phyloP scores from a whole-genome alignment of 92 coral and sea anemone genomes.

The Actinernus sp. region DNA sequence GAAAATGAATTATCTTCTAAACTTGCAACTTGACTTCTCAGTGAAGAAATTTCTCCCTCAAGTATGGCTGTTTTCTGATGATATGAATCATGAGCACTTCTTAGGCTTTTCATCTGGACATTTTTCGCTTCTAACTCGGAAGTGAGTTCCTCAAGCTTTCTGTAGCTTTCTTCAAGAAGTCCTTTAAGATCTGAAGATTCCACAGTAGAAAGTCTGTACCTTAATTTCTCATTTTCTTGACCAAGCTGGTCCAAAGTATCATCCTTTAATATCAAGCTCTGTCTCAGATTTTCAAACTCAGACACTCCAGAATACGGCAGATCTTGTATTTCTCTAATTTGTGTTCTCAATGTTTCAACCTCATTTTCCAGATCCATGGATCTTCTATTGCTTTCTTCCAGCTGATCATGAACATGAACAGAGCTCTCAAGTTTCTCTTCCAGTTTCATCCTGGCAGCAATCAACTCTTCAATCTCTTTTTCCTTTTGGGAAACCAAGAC shows the following conservation, averaged over 20 bases:
- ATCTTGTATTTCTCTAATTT: slow-evolving; percentile 56
- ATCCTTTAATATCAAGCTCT: slow-evolving; percentile 74
- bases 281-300: slow-evolving; percentile 74
- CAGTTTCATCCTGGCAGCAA: slow-evolving; percentile 70
- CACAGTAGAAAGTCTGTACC: slow-evolving; percentile 55
- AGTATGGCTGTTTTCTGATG: slow-evolving; percentile 38
- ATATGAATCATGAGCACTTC: slow-evolving; percentile 45
- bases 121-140: slow-evolving; percentile 58
- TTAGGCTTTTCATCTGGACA: slow-evolving; percentile 56
- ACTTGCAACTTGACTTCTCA: slow-evolving; percentile 62
- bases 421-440: slow-evolving; percentile 75
- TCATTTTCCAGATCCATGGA: slow-evolving; percentile 75
- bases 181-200: slow-evolving; percentile 75
- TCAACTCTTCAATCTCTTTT: slow-evolving; percentile 74
- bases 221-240: slow-evolving; percentile 82
- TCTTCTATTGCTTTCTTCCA: slow-evolving; percentile 77
- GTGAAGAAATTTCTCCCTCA: slow-evolving; percentile 58
- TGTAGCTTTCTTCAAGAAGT: slow-evolving; percentile 82
- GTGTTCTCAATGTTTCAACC: slow-evolving; percentile 56
- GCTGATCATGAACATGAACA: slow-evolving; percentile 71
- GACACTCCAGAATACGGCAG: slow-evolving; percentile 71
- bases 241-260: slow-evolving; percentile 69
- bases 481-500: slow-evolving; percentile 74
- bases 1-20: slow-evolving; percentile 84
- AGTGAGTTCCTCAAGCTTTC: slow-evolving; percentile 68